Percentiles rank a stretch among this genome's conserved stretches.
Conservation (phyloP, 2,888 invertebrate genomes). For the Eulithis testata region DNA sequence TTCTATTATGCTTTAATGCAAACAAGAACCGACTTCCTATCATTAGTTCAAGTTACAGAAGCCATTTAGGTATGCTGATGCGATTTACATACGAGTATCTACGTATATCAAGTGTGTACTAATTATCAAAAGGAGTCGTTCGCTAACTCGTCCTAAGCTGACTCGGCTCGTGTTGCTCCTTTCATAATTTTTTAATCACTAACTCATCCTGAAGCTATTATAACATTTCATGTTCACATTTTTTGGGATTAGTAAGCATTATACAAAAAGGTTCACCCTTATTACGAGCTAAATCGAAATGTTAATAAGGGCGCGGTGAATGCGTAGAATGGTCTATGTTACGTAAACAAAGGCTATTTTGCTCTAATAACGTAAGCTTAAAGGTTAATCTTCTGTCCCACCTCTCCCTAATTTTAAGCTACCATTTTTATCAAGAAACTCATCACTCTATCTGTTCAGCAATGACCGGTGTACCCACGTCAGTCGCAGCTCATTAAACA, state of each 20-base stretch:
- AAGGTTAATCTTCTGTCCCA: constrained; percentile 13
- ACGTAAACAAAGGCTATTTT: constrained; percentile 36
- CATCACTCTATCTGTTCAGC: constrained; percentile 13
- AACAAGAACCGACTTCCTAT: too few species aligned
- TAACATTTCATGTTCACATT: background rate
- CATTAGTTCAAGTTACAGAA: too few species aligned
- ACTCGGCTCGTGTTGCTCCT: too few species aligned
- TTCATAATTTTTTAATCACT: too few species aligned
- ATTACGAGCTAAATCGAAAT: background rate
- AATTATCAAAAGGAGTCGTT: too few species aligned
- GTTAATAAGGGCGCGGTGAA: background rate
- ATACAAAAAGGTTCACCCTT: background rate
- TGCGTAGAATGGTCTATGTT: constrained; percentile 25
- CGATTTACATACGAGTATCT: too few species aligned
- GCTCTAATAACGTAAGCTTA: constrained; percentile 24
- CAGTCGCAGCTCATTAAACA: background rate
- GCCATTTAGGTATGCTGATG: too few species aligned
- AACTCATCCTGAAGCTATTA: too few species aligned
- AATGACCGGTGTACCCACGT: too few species aligned
- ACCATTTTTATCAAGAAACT: constrained; percentile 31
- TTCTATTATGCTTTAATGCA: too few species aligned
- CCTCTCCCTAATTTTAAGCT: constrained; percentile 6
- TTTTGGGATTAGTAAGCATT: background rate
- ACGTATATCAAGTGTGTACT: too few species aligned
- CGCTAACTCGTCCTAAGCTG: too few species aligned